These are phyloP conservation scores for Apogon talboti DNA, from an alignment of 2,797 vertebrate genomes.

Conservation along the genomic window DNA sequence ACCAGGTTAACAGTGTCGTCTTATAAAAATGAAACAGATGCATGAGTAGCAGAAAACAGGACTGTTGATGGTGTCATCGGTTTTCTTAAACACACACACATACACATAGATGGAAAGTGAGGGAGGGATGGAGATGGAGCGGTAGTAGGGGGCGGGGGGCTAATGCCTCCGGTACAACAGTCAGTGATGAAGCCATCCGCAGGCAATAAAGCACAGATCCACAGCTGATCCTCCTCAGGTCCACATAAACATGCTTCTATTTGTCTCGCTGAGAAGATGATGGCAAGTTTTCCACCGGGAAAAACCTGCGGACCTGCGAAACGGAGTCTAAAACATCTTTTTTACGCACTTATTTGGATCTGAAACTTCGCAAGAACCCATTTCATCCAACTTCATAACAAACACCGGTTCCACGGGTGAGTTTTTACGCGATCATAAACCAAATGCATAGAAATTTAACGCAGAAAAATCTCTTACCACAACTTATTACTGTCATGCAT, in stretches of 20 bases:
- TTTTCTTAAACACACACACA: background rate
- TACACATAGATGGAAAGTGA: background rate
- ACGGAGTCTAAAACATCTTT: background rate
- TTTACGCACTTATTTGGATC: constrained; percentile 5
- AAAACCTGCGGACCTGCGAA: constrained; percentile 4
- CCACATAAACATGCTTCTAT: background rate
- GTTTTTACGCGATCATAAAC: constrained; percentile 10
- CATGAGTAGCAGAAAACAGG: constrained; percentile 5
- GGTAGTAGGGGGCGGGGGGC: background rate
- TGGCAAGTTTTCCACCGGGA: background rate
- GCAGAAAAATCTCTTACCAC: too few species aligned
- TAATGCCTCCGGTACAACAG: constrained; percentile 39
- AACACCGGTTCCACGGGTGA: constrained; percentile 38
- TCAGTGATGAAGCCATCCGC: constrained; percentile 48
- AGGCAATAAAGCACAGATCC: constrained; percentile 33
- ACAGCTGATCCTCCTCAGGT: constrained; percentile 9
- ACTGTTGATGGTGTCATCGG: constrained; percentile 9
- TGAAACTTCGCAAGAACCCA: constrained; percentile 34
- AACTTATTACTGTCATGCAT: too few species aligned
- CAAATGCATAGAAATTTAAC: too few species aligned
- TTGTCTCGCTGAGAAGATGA: background rate
- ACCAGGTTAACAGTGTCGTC: constrained; percentile 29
- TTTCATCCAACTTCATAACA: background rate
- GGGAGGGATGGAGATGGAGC: background rate
- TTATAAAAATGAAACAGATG: constrained; percentile 39